A percentile compares a stretch with the other conserved stretches of the same genome.
These are phyloP conservation scores for Phaethornis superciliosus DNA, from an alignment of 2,113 vertebrate species.

Conservation along the genomic window DNA sequence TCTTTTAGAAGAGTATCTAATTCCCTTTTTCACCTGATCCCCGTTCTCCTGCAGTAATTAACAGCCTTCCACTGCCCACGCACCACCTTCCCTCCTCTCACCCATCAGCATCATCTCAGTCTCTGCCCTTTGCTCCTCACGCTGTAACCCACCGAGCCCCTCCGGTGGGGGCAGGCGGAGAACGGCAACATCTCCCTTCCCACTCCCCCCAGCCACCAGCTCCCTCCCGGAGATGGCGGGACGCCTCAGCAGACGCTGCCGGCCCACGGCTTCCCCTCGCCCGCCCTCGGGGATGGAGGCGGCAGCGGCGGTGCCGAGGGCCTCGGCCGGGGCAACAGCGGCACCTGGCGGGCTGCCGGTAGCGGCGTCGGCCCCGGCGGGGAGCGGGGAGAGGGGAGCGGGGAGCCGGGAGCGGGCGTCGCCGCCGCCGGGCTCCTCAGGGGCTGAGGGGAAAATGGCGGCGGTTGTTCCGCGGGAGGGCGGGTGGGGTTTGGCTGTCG, in stretches of 20 bases:
- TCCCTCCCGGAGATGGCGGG: too few species aligned
- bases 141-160: not conserved
- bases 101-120: fast-evolving
- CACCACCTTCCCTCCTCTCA: fast-evolving
- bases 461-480: too few species aligned
- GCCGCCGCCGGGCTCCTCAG: too few species aligned
- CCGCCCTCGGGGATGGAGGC: not conserved
- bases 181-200: too few species aligned
- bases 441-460: too few species aligned
- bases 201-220: fast-evolving
- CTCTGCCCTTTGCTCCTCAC: not conserved
- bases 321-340: conserved; percentile 36
- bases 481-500: not conserved
- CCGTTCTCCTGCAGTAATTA: not conserved
- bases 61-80: fast-evolving
- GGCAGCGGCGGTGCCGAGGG: not conserved
- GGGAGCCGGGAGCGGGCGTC: not conserved
- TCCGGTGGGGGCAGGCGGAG: not conserved
- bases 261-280: not conserved
- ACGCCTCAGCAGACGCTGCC: fast-evolving
- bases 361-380: not conserved
- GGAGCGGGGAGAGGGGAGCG: too few species aligned
- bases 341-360: conserved; percentile 29
- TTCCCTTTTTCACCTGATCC: not conserved
- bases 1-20: not conserved